phyloP scores from a whole-genome alignment of 2,113 vertebrate species.

The Coptodon bakossiorum region DNA sequence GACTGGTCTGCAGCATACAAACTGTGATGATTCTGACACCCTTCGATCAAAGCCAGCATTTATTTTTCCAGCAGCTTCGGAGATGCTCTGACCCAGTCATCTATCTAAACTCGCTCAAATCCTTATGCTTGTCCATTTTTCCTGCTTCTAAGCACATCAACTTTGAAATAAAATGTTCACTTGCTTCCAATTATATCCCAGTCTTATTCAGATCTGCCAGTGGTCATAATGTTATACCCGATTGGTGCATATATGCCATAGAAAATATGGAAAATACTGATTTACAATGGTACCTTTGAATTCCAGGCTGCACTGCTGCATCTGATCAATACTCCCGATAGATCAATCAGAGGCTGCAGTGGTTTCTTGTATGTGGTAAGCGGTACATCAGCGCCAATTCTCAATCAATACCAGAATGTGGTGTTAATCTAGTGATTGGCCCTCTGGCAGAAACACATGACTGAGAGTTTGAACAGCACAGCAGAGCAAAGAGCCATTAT shows the following conservation, averaged over 20 bases:
- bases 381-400: constrained; percentile 4
- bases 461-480: constrained; percentile 40
- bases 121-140: fast-evolving
- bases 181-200: neutral
- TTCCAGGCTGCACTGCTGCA: neutral
- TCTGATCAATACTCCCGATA: neutral
- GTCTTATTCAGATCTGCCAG: neutral
- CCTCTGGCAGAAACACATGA: constrained; percentile 37
- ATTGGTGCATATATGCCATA: neutral
- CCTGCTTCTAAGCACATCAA: neutral
- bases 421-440: constrained; percentile 61
- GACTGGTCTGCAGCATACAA: neutral
- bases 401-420: constrained; percentile 15
- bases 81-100: neutral
- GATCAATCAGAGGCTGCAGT: neutral
- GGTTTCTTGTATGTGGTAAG: neutral
- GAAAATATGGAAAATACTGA: neutral
- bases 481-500: constrained; percentile 39
- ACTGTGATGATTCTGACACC: neutral
- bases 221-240: fast-evolving
- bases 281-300: neutral
- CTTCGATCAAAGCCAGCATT: neutral
- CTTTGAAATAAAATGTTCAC: neutral
- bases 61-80: neutral
- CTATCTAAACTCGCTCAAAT: neutral